These are phyloP conservation scores for Sturnira hondurensis DNA, from an alignment of 2,113 vertebrate species.

Conservation along the genomic window DNA sequence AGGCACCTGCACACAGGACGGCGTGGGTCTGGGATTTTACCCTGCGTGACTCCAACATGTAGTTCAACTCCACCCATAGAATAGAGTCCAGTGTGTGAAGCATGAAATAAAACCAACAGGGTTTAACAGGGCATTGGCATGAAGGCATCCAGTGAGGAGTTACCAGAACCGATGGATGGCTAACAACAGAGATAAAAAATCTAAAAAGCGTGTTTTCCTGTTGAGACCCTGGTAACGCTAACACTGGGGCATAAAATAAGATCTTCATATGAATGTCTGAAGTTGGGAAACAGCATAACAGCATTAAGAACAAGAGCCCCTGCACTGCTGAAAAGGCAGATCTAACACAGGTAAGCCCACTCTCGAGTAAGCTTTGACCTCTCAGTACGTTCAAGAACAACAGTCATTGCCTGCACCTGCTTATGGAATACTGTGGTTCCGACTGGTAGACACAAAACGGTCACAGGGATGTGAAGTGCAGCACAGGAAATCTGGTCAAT, in stretches of 20 bases:
- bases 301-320: neutral
- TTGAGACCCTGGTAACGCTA: neutral
- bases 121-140: neutral
- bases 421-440: neutral
- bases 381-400: neutral
- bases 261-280: neutral
- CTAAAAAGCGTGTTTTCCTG: neutral
- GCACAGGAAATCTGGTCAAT: neutral
- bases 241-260: neutral
- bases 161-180: neutral
- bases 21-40: conserved; percentile 61
- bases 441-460: neutral
- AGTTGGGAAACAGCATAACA: neutral
- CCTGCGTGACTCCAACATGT: conserved; percentile 53
- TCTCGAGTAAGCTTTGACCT: neutral
- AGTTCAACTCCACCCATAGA: conserved; percentile 14
- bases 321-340: neutral
- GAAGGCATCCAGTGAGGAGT: neutral
- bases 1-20: conserved; percentile 51
- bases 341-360: fast-evolving
- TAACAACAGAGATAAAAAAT: neutral
- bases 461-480: neutral
- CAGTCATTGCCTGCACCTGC: too few relatives aligned
- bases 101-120: conserved; percentile 55
- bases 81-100: conserved; percentile 39